These are phyloP conservation scores for Micrasema longulum DNA, from an alignment of 1,140 invertebrate species.

Conservation along the genomic window DNA sequence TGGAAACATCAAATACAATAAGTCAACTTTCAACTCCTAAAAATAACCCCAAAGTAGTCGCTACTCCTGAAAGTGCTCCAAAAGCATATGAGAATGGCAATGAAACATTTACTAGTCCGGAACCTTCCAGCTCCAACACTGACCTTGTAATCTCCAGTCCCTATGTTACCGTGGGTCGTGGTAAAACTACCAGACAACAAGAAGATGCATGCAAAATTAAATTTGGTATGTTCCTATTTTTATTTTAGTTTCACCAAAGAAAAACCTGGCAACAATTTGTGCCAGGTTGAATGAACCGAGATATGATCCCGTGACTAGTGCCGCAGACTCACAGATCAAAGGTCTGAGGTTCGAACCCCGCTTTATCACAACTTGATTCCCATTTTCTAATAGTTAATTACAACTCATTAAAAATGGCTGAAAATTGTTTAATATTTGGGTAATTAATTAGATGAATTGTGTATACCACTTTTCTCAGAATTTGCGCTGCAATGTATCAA, in stretches of 20 bases:
- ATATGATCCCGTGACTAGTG: no score
- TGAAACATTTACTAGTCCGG: conserved; percentile 3
- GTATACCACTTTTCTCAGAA: no score
- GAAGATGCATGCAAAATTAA: conserved; percentile 54
- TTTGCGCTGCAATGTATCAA: no score
- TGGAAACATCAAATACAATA: background rate
- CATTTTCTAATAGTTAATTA: no score
- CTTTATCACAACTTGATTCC: no score
- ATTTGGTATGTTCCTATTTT: conserved; percentile 23
- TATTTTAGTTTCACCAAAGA: background rate
- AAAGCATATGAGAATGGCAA: background rate
- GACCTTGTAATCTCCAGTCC: conserved; percentile 55
- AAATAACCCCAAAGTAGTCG: background rate
- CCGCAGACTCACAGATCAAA: no score
- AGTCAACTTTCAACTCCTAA: background rate
- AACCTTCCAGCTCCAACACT: background rate
- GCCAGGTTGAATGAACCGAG: no score
- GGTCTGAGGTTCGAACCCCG: no score
- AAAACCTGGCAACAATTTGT: no score
- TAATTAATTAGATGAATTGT: no score
- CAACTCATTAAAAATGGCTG: no score
- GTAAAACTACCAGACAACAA: conserved; percentile 65
- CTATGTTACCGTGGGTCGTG: conserved; percentile 59
- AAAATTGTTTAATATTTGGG: no score
- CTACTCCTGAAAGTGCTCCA: background rate